Conservation (phyloP, 2,797 vertebrate genomes). For the Trachurus trachurus region DNA sequence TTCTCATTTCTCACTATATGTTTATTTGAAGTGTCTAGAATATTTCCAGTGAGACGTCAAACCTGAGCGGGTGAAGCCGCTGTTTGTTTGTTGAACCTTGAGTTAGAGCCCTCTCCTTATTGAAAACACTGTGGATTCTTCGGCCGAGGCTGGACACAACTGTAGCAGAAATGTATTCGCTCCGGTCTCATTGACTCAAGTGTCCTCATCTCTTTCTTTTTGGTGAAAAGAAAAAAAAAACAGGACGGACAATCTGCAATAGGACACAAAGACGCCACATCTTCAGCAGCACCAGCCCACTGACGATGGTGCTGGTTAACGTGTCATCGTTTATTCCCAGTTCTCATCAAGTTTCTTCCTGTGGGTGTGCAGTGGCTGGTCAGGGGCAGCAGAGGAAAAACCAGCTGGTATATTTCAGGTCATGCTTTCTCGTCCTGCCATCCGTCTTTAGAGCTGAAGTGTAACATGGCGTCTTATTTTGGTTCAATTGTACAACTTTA, state of each 20-base stretch:
- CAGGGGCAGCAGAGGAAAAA: slow-evolving; percentile 38
- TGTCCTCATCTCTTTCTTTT: slow-evolving; percentile 48
- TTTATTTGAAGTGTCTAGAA: slow-evolving; percentile 55
- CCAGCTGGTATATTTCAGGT: slow-evolving; percentile 60
- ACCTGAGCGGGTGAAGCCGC: slow-evolving; percentile 53
- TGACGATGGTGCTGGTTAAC: slow-evolving; percentile 8
- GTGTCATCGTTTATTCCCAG: slow-evolving; percentile 19
- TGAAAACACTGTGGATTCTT: slow-evolving; percentile 84
- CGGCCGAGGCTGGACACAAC: slow-evolving; percentile 62
- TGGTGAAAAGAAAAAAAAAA: slow-evolving; percentile 8
- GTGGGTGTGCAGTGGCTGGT: slow-evolving; percentile 16
- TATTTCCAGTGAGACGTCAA: slow-evolving; percentile 49
- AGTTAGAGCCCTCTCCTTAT: slow-evolving; percentile 66
- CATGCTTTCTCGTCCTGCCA: slow-evolving; percentile 65
- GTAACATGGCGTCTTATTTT: slow-evolving; percentile 77
- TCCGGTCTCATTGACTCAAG: slow-evolving; percentile 45
- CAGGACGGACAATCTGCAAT: slow-evolving; percentile 59
- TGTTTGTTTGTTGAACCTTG: slow-evolving; percentile 70
- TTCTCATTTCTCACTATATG: slow-evolving; percentile 56
- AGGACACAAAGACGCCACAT: slow-evolving; percentile 42
- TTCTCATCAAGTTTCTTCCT: slow-evolving; percentile 23
- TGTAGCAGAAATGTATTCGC: slow-evolving; percentile 72
- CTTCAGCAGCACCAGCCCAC: slow-evolving; percentile 45
- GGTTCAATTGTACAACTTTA: slow-evolving; percentile 83
- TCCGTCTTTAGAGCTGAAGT: slow-evolving; percentile 76